Evolutionary conservation across 2,888 invertebrate genomes (phyloP), one percentile per base, ranked within the genome.

Genomic region (Drosophila trichaetosa): DNA sequence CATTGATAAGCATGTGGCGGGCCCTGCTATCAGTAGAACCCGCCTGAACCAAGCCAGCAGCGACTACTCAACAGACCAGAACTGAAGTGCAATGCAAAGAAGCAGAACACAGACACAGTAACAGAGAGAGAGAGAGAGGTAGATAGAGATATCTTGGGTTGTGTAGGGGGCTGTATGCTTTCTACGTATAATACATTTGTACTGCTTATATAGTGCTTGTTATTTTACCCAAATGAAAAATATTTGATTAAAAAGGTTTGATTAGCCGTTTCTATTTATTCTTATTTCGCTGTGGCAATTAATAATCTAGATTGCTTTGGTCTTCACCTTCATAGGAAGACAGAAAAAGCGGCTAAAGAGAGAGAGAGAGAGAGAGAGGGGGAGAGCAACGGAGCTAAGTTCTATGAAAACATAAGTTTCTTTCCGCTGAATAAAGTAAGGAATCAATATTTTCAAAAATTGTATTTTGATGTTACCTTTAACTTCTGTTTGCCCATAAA

Each of bases 191-290:
- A 57, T 61, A 69, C 57, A n/a, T 49, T 62, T 62, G 53, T 79
- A 54, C 31, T 61, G 61, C 48, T 36, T 46, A 33, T 52, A 34
- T 57, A 54, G 48, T 10, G 51, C 64, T 73, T 79, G 79, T 54
- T 63, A 34, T 52, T 73, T 79, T 64, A 60, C 63, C 60, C 79
- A 74, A 62, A 38, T 58, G 46, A 65, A 64, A 62, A 62, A 61
- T 65, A 48, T 69, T 49, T 51, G 64, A 80, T 76, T 80, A 69
- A 75, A 68, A 69, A 6, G 62, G 13, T 76, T 75, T 61, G 80
- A 80, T 76, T 64, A 75, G 69, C 54, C n/a, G 33, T 42, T 27
- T 56, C 21, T 24, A 24, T 46, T 46, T 16, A 24, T 24, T 46
- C 16, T 2, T 8, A 2, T 24, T 24, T 24, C 16, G 46, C 21